Evolutionary conservation across 2,113 vertebrate genomes (phyloP).

Genomic region (Psammodynastes pulverulentus): DNA sequence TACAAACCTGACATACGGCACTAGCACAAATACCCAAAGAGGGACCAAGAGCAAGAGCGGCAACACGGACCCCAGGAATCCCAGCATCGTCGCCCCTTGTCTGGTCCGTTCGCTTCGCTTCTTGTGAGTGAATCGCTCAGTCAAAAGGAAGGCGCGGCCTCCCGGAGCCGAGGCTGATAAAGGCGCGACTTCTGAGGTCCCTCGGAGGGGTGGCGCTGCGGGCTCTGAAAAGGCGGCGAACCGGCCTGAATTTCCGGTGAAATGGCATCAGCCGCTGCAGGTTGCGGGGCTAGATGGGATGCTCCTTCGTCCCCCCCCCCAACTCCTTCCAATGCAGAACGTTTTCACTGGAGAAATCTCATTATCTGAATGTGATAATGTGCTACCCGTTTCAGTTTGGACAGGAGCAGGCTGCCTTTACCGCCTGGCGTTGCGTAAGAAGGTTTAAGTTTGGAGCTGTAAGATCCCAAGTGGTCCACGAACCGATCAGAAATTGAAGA

Average conservation of each 20-base stretch:
- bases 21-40: not conserved
- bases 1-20: slow-evolving; percentile 4
- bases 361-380: not conserved
- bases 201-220: too few species aligned
- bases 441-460: not conserved
- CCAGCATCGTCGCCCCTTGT: not conserved
- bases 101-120: not conserved
- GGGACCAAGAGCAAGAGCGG: not conserved
- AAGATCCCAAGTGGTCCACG: not conserved
- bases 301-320: too few species aligned
- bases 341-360: not conserved
- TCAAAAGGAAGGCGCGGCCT: too few species aligned
- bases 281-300: not conserved
- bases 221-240: not conserved
- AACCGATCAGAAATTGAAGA: not conserved
- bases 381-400: not conserved
- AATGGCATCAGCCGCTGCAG: not conserved
- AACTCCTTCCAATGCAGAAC: not conserved
- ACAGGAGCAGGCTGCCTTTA: not conserved
- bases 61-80: not conserved
- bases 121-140: not conserved
- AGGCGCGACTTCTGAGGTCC: not conserved
- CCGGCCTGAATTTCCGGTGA: not conserved
- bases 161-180: not conserved
- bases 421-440: not conserved